Base-by-base conservation (phyloP, 2,888 invertebrate genomes). In the Chydorus sphaericus region DNA sequence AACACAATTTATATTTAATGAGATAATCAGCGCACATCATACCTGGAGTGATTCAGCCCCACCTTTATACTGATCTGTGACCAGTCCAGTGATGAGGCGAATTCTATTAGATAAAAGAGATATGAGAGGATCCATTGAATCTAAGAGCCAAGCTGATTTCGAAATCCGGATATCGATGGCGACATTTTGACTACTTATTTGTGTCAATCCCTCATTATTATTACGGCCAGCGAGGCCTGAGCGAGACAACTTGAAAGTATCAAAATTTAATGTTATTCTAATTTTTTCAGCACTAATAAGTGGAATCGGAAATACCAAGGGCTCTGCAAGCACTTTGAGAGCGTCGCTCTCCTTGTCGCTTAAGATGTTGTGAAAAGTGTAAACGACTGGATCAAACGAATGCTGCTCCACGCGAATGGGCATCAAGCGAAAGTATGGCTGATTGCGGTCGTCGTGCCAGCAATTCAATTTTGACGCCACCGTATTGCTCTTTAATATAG, bases 81-180 rank as follows among this genome's bases (percentile, higher is more conserved):
- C 62, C 6, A 70, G 62, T 3, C 67, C 68, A 5, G 70, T 68
- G 8, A 67, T 61, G 1, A 57, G 51, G 20, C 62, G 57, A 4
- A 68, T 62, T 20, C 66, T 59, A 18, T 36, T 54, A 33, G 64
- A 63, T 10, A 68, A 55, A 23, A 58, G 58, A 0, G 30, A 56
- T 36, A 68, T 56, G 1, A 65, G 49, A 1, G 61, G 61, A 50
- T 65, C 61, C 5, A 60, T 58, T 6, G 58, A 28, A 36, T 66
- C 65, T 1, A 62, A 60, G 51, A 70, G 59, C 69, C 69, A 69
- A 2, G 68, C 65, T 5, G 66, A 67, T 54, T 69, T 65, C 16
- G 67, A 68, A 4, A 67, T 68, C 50, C 69, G 59, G 2, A 64
- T 62, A 48, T 63, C 63, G 48, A 63, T 62, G 11, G 67, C 67